These are phyloP conservation scores for Carassius gibelio DNA, from an alignment of 2,113 vertebrate genomes.

Conservation along the genomic window DNA sequence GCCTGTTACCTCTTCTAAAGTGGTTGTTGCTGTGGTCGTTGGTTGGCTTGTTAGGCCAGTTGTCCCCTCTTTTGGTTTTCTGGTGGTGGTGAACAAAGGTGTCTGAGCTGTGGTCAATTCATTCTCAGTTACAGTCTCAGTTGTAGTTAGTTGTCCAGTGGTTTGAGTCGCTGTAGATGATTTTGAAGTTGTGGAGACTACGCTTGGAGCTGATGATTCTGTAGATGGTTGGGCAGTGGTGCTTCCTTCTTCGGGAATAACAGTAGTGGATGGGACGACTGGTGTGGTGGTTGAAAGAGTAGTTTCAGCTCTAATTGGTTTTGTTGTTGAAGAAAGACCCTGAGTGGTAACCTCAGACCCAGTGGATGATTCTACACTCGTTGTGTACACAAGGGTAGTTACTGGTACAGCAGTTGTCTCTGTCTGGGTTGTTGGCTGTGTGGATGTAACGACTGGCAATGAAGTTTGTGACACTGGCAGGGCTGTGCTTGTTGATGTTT, in stretches of 20 bases:
- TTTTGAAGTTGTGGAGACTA: neutral
- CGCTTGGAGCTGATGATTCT: conserved; percentile 4
- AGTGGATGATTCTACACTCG: neutral
- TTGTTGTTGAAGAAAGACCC: conserved; percentile 6
- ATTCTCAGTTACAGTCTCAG: conserved; percentile 4
- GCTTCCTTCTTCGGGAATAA: neutral
- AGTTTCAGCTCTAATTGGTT: conserved; percentile 17
- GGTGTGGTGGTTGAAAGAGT: conserved; percentile 20
- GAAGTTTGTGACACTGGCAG: neutral
- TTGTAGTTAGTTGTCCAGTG: neutral
- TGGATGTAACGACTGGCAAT: neutral
- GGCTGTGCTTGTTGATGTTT: neutral
- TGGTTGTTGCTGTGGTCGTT: neutral
- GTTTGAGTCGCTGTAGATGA: neutral
- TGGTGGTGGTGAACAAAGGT: conserved; percentile 4
- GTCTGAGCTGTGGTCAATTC: neutral
- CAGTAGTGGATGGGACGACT: neutral
- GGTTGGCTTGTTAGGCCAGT: neutral
- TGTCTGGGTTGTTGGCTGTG: conserved; percentile 17
- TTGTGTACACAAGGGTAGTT: neutral
- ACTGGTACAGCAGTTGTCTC: conserved; percentile 4
- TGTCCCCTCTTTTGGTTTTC: neutral
- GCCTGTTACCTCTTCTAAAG: neutral
- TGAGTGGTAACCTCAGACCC: conserved; percentile 4
- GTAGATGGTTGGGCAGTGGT: neutral